These are phyloP conservation scores for Butorides virescens DNA, from an alignment of 2,113 vertebrate genomes.

Conservation along the genomic window DNA sequence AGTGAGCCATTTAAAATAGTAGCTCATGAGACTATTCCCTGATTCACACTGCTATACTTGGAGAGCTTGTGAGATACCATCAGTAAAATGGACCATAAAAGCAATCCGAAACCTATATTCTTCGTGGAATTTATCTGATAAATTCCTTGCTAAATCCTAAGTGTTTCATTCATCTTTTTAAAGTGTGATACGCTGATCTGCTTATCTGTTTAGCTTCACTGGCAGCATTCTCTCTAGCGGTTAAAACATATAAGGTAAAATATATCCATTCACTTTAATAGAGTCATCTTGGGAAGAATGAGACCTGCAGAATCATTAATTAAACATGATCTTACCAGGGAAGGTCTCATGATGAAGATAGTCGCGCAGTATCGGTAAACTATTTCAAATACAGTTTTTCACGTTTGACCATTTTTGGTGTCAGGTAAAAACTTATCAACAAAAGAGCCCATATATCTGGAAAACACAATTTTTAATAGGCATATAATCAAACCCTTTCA, in stretches of 20 bases:
- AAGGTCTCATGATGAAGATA: neutral
- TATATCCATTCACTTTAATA: neutral
- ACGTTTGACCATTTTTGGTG: neutral
- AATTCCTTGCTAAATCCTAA: slow-evolving; percentile 44
- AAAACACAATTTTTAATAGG: neutral
- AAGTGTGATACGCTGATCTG: neutral
- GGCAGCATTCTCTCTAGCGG: neutral
- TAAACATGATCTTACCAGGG: neutral
- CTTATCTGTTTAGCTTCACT: slow-evolving; percentile 3
- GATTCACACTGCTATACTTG: neutral
- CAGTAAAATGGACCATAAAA: slow-evolving; percentile 51
- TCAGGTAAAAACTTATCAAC: neutral
- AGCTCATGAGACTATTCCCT: slow-evolving; percentile 31
- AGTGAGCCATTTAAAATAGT: neutral
- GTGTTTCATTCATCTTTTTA: slow-evolving; percentile 45
- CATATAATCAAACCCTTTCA: neutral
- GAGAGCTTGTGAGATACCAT: slow-evolving; percentile 26
- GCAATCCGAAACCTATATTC: slow-evolving; percentile 5
- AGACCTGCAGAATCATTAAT: slow-evolving; percentile 13
- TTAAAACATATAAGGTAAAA: slow-evolving; percentile 13
- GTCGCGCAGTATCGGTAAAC: neutral
- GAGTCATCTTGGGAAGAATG: neutral
- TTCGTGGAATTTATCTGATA: slow-evolving; percentile 33
- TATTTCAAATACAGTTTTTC: neutral
- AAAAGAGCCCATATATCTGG: neutral